phyloP scores from a whole-genome alignment of 2,888 invertebrate species.

The Eubasilissa splendida region DNA sequence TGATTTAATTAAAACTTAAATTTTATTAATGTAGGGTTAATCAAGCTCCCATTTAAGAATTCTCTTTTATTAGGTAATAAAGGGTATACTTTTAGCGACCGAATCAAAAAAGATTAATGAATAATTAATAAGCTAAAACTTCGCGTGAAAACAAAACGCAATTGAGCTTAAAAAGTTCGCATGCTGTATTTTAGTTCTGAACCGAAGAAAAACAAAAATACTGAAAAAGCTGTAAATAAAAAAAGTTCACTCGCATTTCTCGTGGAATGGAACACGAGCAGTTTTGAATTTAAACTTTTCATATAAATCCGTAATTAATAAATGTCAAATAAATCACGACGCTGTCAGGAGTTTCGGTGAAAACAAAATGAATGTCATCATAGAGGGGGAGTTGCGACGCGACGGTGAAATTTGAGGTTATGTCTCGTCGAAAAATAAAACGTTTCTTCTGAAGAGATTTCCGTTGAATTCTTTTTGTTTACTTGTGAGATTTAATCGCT shows the following conservation, averaged over 20 bases:
- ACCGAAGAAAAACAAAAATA: no score
- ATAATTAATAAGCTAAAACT: no score
- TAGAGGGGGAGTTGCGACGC: background rate
- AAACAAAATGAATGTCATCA: conserved; percentile 39
- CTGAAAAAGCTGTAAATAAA: background rate
- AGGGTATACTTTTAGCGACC: no score
- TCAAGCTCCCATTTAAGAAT: no score
- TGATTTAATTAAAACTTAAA: no score
- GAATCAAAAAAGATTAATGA: no score
- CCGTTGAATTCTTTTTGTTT: background rate
- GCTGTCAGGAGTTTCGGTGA: conserved; percentile 28
- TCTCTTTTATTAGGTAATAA: no score
- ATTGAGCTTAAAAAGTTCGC: no score
- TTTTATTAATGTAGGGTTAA: no score
- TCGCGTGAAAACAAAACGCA: no score
- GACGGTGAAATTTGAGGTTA: conserved; percentile 6
- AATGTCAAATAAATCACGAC: conserved; percentile 37
- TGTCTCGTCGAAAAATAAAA: conserved; percentile 25
- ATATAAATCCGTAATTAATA: conserved; percentile 40
- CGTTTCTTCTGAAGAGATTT: conserved; percentile 3
- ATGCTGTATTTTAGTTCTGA: no score
- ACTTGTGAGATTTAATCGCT: no score
- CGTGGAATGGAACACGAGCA: background rate
- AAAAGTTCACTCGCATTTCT: background rate
- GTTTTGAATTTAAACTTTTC: conserved; percentile 30